Evolutionary conservation across 2,113 vertebrate genomes (phyloP).

Genomic region (Danio rerio): DNA sequence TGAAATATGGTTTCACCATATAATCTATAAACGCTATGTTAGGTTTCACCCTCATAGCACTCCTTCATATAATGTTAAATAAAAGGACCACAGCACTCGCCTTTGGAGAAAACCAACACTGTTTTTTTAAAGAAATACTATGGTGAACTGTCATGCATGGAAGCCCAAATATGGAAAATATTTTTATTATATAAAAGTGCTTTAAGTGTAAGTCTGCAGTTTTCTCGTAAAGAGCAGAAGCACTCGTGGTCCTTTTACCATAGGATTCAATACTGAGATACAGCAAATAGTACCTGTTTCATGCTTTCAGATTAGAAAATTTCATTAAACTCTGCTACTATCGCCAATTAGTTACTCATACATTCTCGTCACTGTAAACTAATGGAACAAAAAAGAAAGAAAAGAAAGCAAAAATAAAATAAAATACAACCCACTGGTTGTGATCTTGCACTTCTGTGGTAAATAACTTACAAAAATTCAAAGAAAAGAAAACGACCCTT

Average conservation of each 20-base stretch:
- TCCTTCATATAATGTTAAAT: conserved; percentile 77
- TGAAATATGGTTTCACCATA: conserved; percentile 59
- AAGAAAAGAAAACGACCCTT: conserved; percentile 73
- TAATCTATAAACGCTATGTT: conserved; percentile 59
- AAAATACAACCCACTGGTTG: conserved; percentile 66
- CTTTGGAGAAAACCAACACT: conserved; percentile 33
- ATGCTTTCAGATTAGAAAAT: conserved; percentile 23
- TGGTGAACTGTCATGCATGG: conserved; percentile 17
- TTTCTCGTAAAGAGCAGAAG: conserved; percentile 25
- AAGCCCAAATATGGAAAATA: conserved; percentile 8
- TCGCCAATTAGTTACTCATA: conserved; percentile 67
- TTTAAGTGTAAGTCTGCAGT: conserved; percentile 3
- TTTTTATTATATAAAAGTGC: conserved; percentile 44
- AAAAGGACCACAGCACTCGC: conserved; percentile 37
- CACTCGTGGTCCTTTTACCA: conserved; percentile 44
- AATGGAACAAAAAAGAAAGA: conserved; percentile 70
- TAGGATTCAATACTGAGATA: conserved; percentile 52
- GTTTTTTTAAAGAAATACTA: conserved; percentile 33
- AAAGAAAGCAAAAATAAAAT: conserved; percentile 72
- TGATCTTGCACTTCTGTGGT: conserved; percentile 81
- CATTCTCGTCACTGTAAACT: conserved; percentile 79
- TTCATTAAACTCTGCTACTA: conserved; percentile 31
- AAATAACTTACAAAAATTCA: conserved; percentile 91
- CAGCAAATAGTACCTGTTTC: conserved; percentile 48
- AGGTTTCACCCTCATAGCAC: conserved; percentile 71